These are phyloP conservation scores for Stegodyphus dumicola DNA, from an alignment of 1,140 invertebrate species.

Conservation along the genomic window DNA sequence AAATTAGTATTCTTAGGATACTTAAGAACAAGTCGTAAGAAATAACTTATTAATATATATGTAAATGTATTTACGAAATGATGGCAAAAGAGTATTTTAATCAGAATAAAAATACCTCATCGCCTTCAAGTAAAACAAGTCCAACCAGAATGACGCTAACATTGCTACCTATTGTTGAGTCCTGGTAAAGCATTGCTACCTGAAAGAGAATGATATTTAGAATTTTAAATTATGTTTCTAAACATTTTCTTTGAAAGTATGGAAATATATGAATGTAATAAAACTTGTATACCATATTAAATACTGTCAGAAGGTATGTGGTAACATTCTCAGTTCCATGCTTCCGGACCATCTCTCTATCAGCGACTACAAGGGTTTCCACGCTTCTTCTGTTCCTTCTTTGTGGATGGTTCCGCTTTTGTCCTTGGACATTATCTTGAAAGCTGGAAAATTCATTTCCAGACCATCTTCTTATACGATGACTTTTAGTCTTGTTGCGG, in stretches of 20 bases:
- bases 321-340: constrained; percentile 67
- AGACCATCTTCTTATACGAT: neutral
- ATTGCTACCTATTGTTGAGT: constrained; percentile 88
- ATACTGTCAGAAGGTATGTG: constrained; percentile 67
- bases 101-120: constrained; percentile 64
- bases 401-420: neutral
- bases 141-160: constrained; percentile 88
- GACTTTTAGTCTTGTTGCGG: neutral
- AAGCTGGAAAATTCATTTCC: neutral
- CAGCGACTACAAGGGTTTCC: constrained; percentile 87
- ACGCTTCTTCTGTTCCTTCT: constrained; percentile 73
- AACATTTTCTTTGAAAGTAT: no score
- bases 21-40: no score
- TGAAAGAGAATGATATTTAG: constrained; percentile 86
- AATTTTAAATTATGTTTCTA: no score
- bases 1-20: no score
- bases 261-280: no score
- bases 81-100: no score
- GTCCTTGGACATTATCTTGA: neutral
- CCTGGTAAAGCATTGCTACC: constrained; percentile 86
- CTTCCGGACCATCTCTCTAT: constrained; percentile 80
- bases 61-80: no score
- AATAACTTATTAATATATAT: no score
- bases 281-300: constrained; percentile 66
- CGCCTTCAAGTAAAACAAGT: constrained; percentile 80